Base-by-base conservation (phyloP, 1,140 invertebrate species). In the Littorina saxatilis region DNA sequence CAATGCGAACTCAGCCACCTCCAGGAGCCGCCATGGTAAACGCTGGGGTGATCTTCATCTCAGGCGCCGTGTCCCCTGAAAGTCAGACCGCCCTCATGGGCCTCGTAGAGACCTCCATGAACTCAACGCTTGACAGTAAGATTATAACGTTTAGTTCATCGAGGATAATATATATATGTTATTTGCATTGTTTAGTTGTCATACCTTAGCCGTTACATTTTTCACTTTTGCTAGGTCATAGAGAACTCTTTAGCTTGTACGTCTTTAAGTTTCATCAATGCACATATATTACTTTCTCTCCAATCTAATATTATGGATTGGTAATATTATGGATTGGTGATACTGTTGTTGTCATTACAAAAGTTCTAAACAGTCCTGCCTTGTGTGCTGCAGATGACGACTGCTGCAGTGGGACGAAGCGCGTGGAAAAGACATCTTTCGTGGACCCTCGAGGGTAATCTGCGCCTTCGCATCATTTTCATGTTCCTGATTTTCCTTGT, bases 361-460 rank as follows among this genome's bases (percentile, higher is more conserved):
- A n/a, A n/a, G n/a, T n/a, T n/a, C n/a, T n/a, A n/a, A n/a, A n/a
- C n/a, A n/a, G n/a, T n/a, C n/a, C n/a, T n/a, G n/a, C n/a, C n/a
- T n/a, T n/a, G n/a, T n/a, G n/a, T n/a, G n/a, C n/a, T 15, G 4
- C 74, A 76, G 74, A 23, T 23, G 17, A 39, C 35, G 32, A 61
- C 50, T 76, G 74, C 37, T 76, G 74, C 35, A 35, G 29, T 0
- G 74, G 50, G 29, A 37, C 74, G 29, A 76, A 37, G 27, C 27
- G 35, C 37, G 23, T 55, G 20, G 13, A 35, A n/a, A 0, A 47
- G 29, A 39, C 9, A 37, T 58, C 52, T 0, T 76, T 58, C 35
- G 27, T 76, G 15, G 74, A 58, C 29, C 74, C 50, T 35, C 2
- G 37, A 23, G 74, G 74, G 74, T 76, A 72, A 72, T 13, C 17